Percentiles rank a stretch among this genome's conserved stretches.
Evolutionary conservation across 2,888 invertebrate genomes (phyloP).

Genomic region (Pemphredon lugubris): DNA sequence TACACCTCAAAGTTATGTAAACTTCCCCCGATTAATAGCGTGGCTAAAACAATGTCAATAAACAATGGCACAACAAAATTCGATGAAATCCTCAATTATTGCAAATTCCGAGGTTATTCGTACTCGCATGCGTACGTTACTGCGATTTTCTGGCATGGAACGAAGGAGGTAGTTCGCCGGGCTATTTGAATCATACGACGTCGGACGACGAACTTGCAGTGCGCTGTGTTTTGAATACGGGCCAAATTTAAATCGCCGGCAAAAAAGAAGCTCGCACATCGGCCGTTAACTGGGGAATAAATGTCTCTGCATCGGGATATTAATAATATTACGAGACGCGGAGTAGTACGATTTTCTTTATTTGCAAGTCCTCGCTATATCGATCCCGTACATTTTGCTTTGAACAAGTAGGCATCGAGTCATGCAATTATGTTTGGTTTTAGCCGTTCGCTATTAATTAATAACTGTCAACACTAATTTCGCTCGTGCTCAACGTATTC

Average conservation of each 20-base stretch:
- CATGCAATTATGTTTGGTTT: too few species aligned
- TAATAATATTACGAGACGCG: constrained; percentile 11
- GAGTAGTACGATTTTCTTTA: background rate
- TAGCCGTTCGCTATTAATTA: too few species aligned
- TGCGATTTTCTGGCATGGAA: constrained; percentile 3
- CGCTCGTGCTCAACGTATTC: too few species aligned
- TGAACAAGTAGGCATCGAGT: too few species aligned
- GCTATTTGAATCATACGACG: constrained; percentile 47
- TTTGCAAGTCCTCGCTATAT: background rate
- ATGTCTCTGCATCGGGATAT: constrained; percentile 15
- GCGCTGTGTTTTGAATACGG: constrained; percentile 29
- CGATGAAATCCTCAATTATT: too few species aligned
- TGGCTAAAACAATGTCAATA: too few species aligned
- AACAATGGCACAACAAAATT: too few species aligned
- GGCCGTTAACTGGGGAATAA: constrained; percentile 31
- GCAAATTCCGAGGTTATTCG: too few species aligned
- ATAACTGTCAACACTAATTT: background rate
- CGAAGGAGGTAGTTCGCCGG: constrained; percentile 37
- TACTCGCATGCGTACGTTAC: background rate
- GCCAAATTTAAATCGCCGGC: constrained; percentile 60
- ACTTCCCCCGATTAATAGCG: too few species aligned
- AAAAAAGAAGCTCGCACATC: constrained; percentile 26
- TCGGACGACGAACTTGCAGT: constrained; percentile 51
- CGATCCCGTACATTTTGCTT: too few species aligned
- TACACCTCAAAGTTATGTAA: too few species aligned